Evolutionary conservation across 2,113 vertebrate genomes (phyloP).

Genomic region (Phyllostomus hastatus): DNA sequence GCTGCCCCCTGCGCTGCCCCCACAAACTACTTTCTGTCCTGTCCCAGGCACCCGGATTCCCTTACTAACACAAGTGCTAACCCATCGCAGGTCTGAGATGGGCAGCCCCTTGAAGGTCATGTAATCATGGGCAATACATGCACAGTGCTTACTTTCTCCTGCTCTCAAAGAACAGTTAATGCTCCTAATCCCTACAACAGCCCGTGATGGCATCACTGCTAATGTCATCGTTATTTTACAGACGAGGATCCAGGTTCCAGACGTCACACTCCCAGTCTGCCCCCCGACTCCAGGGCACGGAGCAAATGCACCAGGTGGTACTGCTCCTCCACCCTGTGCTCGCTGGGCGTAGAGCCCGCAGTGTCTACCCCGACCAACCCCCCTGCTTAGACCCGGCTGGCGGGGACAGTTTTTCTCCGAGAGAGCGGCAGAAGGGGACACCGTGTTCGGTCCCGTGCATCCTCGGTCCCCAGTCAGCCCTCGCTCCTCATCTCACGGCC

Average conservation of each 20-base stretch:
- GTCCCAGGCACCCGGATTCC: background rate
- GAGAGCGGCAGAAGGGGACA: background rate
- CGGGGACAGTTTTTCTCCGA: background rate
- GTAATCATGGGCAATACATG: background rate
- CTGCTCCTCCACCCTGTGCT: background rate
- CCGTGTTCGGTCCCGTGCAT: background rate
- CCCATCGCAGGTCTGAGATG: background rate
- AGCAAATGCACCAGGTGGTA: too few species aligned
- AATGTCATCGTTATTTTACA: background rate
- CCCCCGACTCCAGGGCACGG: too few species aligned
- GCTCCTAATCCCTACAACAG: background rate
- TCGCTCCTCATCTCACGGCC: background rate
- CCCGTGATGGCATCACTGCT: background rate
- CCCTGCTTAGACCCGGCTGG: background rate
- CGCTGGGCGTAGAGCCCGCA: background rate
- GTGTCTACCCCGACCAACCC: background rate
- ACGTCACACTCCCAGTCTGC: background rate
- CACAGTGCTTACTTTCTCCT: background rate
- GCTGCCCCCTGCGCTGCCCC: fast-evolving
- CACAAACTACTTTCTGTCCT: too few species aligned
- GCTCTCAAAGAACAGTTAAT: background rate
- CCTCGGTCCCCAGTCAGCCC: background rate
- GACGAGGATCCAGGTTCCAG: background rate
- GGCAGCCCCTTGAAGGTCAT: background rate
- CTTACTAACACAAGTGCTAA: background rate